Percentiles rank a stretch among this genome's conserved stretches.
phyloP scores from a whole-genome alignment of 2,113 vertebrate species.

The Natator depressus region DNA sequence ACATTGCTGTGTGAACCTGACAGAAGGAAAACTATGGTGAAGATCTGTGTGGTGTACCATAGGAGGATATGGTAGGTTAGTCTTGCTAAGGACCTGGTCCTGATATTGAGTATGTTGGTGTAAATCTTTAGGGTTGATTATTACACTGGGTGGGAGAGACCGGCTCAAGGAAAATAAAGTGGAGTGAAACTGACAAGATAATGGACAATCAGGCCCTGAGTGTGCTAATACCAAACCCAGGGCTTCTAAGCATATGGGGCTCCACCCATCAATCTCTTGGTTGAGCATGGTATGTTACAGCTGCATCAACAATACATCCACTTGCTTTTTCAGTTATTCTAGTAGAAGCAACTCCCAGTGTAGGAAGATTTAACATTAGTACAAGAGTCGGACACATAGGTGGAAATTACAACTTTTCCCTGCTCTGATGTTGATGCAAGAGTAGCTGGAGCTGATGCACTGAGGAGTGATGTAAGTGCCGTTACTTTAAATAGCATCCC shows the following conservation, averaged over 20 bases:
- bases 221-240: accelerated
- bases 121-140: not conserved
- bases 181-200: not conserved
- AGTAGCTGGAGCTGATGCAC: not conserved
- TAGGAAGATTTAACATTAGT: not conserved
- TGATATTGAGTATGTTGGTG: not conserved
- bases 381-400: not conserved
- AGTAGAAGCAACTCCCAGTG: not conserved
- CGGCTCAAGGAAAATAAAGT: slow-evolving; percentile 5
- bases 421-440: not conserved
- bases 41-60: not conserved
- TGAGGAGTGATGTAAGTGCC: not conserved
- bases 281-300: not conserved
- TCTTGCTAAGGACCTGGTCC: not conserved
- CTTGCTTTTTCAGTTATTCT: not conserved
- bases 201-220: not conserved
- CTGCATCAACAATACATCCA: not conserved
- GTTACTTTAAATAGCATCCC: not conserved
- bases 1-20: not conserved
- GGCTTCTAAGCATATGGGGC: slow-evolving; percentile 4
- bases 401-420: not conserved
- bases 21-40: not conserved
- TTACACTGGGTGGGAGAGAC: not conserved
- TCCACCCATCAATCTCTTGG: not conserved
- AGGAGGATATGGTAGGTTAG: not conserved